A percentile compares a stretch with the other conserved stretches of the same genome.
Conservation (phyloP, 2,113 vertebrate genomes). For the Oncorhynchus keta region DNA sequence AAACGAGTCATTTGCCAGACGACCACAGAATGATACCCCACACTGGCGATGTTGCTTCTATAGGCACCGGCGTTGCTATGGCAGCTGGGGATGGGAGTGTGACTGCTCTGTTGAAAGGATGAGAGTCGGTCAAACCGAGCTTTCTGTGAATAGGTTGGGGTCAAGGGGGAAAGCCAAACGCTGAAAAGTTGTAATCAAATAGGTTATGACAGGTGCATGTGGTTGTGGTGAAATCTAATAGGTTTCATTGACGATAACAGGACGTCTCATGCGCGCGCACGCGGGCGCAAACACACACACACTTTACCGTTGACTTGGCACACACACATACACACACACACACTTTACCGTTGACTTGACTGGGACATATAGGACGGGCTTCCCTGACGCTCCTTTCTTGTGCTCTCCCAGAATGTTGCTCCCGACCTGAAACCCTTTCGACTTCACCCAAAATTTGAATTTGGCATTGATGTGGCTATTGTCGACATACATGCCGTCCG, state of each 20-base stretch:
- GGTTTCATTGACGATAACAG: slow-evolving; percentile 56
- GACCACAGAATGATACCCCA: slow-evolving; percentile 54
- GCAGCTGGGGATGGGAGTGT: slow-evolving; percentile 74
- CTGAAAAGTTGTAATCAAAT: slow-evolving; percentile 52
- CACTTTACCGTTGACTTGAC: slow-evolving; percentile 91
- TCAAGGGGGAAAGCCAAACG: slow-evolving; percentile 50
- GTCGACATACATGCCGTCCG: slow-evolving; percentile 77
- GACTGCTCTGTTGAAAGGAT: slow-evolving; percentile 61
- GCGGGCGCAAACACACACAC: slow-evolving; percentile 43
- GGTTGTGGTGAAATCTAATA: slow-evolving; percentile 27
- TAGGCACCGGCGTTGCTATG: slow-evolving; percentile 79
- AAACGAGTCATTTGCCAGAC: slow-evolving; percentile 40
- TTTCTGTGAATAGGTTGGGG: slow-evolving; percentile 37
- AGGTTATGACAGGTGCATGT: slow-evolving; percentile 33
- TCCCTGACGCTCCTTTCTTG: slow-evolving; percentile 83
- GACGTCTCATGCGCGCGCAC: slow-evolving; percentile 41
- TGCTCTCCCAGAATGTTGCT: slow-evolving; percentile 77
- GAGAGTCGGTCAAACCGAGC: slow-evolving; percentile 69
- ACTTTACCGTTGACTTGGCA: slow-evolving; percentile 85
- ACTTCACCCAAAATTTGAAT: slow-evolving; percentile 99
- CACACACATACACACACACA: slow-evolving; percentile 53
- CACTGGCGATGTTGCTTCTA: slow-evolving; percentile 58
- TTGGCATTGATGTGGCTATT: slow-evolving; percentile 90
- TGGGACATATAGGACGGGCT: slow-evolving; percentile 91
- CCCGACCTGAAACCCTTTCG: slow-evolving; percentile 85